These are phyloP conservation scores for Epinephelus lanceolatus DNA, from an alignment of 2,113 vertebrate genomes.

Conservation along the genomic window DNA sequence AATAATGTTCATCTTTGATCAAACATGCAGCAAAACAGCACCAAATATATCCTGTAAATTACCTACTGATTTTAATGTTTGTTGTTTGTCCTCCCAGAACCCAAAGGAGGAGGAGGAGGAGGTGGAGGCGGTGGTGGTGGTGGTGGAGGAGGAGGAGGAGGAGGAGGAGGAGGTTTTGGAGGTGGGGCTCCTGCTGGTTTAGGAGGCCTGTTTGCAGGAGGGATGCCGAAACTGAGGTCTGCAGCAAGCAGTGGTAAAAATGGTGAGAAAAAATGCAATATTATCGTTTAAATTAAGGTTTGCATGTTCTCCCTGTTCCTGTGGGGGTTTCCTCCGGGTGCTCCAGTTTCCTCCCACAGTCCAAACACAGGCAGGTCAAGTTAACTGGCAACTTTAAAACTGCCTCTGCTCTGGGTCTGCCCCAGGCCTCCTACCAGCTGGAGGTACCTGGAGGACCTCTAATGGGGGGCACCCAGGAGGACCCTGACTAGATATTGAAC, in stretches of 20 bases:
- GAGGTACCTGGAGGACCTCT: too few relatives aligned
- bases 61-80: neutral
- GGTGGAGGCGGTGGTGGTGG: slow-evolving; percentile 33
- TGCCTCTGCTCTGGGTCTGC: too few relatives aligned
- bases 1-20: neutral
- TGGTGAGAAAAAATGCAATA: slow-evolving; percentile 67
- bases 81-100: slow-evolving; percentile 86
- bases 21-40: neutral
- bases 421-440: too few relatives aligned
- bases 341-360: neutral
- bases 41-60: neutral
- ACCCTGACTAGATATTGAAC: too few relatives aligned
- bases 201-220: slow-evolving; percentile 94
- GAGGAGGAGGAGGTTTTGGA: slow-evolving; percentile 77
- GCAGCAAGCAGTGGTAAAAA: slow-evolving; percentile 85
- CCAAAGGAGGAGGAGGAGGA: slow-evolving; percentile 82
- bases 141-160: slow-evolving; percentile 63
- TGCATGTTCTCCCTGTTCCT: neutral
- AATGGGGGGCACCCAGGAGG: too few relatives aligned
- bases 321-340: neutral
- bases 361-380: neutral
- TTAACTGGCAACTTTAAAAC: neutral
- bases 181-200: slow-evolving; percentile 84
- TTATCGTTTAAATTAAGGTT: neutral
- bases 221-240: slow-evolving; percentile 95